Base-by-base conservation (phyloP, 2,888 invertebrate species). In the Colostygia pectinataria region DNA sequence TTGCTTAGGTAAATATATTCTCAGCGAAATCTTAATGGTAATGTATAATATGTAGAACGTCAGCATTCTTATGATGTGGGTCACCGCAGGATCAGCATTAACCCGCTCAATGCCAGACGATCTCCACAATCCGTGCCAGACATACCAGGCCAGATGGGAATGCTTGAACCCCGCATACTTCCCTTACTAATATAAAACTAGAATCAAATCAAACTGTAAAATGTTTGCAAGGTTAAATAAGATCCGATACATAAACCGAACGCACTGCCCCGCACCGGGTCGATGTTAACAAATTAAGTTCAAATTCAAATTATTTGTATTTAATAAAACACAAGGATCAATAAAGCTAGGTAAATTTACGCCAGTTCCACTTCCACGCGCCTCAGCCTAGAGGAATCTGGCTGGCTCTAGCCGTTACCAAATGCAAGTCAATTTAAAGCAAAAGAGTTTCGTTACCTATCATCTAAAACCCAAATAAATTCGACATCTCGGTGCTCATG, bases 141-240 rank as follows among this genome's bases (percentile, higher is more conserved):
- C 66, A 72, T 76, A 64, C 64, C 63, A 62, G 59, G 57, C 53
- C 59, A 61, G 55, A 75, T 74, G 51, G 55, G 59, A 71, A 60
- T 74, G 68, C 68, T 70, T 59, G 24, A 14, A 5, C 15, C 15
- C 34, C 6, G 10, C n/a, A 10, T 34, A 15, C 14, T 12, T 15
- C 12, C 9, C 23, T 13, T 45, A 51, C 50, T 37, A 36, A 15
- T 6, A 31, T 31, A 28, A 34, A 36, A 44, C 44, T 50, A 40
- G 44, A 39, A 36, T 10, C 9, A 1, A 24, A 14, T 23, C 20
- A 28, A n/a, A 12, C 6, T 33, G n/a, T n/a, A n/a, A n/a, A n/a
- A n/a, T n/a, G n/a, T n/a, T n/a, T n/a, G n/a, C n/a, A n/a, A n/a
- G n/a, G n/a, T n/a, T n/a, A n/a, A n/a, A n/a, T n/a, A n/a, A n/a